Conservation (phyloP, 1,140 invertebrate genomes). For the Drosophila tropicalis region DNA sequence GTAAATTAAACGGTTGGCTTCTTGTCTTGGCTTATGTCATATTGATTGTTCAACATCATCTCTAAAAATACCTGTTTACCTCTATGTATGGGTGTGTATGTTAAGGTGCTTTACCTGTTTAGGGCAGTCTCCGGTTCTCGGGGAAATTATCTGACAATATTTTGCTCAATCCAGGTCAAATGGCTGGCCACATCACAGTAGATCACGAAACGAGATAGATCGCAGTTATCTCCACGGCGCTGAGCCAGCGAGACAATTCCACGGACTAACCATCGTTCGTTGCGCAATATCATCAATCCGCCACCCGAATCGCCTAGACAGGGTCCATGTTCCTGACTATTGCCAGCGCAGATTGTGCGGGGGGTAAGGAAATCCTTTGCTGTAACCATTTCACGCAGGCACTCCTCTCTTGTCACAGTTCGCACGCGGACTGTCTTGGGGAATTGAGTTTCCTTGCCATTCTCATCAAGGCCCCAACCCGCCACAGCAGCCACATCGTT, state of each 20-base stretch:
- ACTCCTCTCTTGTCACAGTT: slow-evolving; percentile 51
- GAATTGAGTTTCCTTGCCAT: slow-evolving; percentile 36
- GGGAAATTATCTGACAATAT: slow-evolving; percentile 24
- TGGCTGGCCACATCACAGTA: slow-evolving; percentile 70
- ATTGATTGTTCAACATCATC: not conserved
- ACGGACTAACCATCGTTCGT: slow-evolving; percentile 58
- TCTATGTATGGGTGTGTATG: not conserved
- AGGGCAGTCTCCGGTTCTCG: slow-evolving; percentile 1
- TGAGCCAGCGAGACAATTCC: slow-evolving; percentile 64
- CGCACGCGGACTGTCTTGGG: slow-evolving; percentile 46
- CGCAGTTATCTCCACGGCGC: slow-evolving; percentile 45
- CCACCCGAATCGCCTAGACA: slow-evolving; percentile 70
- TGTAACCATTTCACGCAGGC: slow-evolving; percentile 46
- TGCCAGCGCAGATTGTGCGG: slow-evolving; percentile 73
- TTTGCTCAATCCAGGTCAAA: slow-evolving; percentile 53
- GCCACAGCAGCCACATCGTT: slow-evolving; percentile 54
- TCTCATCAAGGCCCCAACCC: slow-evolving; percentile 72
- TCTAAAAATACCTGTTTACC: not conserved
- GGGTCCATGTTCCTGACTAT: slow-evolving; percentile 55
- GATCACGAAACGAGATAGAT: slow-evolving; percentile 67
- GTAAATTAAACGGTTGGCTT: no score
- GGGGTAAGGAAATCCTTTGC: slow-evolving; percentile 61
- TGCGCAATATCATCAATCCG: slow-evolving; percentile 59
- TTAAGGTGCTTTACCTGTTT: not conserved
- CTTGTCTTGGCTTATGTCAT: no score